Evolutionary conservation across 2,797 vertebrate species (phyloP), one percentile per base, ranked within the genome.

Genomic region (Borostomias antarcticus): DNA sequence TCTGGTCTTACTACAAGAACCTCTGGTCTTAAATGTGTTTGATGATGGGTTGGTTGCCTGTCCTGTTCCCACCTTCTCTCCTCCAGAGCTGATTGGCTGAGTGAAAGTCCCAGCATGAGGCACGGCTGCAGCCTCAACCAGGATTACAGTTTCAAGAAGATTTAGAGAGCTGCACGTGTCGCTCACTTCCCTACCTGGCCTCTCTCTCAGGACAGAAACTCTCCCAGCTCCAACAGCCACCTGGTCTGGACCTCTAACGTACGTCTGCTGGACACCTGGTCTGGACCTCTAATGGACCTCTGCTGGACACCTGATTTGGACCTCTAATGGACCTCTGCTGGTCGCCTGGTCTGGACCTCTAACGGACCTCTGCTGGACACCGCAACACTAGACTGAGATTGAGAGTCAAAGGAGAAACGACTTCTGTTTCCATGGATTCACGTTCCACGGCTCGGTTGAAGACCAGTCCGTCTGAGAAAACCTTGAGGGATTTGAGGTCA

Each of bases 121-220:
- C 84, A 82, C 82, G 73, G 77, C 83, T 85, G 86, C 74, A 81
- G 83, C 64, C 74, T 88, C 21, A 78, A 4, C 91, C 68, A 77
- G 95, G 96, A 97, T 97, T 95, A 97, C 84, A 61, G 73, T 83
- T 70, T 82, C 72, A 85, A 84, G 88, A 80, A 94, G 94, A 93
- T 92, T 96, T 95, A 94, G 84, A n/a, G 78, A 86, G 83, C 76
- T 85, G 89, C 87, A 90, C 85, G 86, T 80, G 85, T 79, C 80
- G 80, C 76, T 64, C 73, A 68, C 73, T 80, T 85, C 79, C 66
- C n/a, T n/a, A n/a, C 71, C 60, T 45, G 66, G 33, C 64, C 51
- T 54, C 60, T 37, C 63, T 63, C 26, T 21, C 28, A 25, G 58
- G n/a, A n/a, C 64, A 56, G 62, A 56, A 61, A 65, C 72, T 54